phyloP scores from a whole-genome alignment of 1,140 invertebrate genomes.

The Microplitis mediator region DNA sequence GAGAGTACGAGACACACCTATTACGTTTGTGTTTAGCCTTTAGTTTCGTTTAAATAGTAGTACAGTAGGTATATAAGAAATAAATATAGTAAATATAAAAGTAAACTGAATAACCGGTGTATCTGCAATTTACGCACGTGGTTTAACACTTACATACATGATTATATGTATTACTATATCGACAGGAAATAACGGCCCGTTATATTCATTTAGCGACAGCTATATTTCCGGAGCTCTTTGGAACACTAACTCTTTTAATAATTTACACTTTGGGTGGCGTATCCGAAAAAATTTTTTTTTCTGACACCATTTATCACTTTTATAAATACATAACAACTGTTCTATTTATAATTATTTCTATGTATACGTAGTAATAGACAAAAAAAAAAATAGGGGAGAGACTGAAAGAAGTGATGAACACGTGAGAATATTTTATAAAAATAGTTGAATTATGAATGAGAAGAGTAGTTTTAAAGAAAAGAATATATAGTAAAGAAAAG shows the following conservation, averaged over 20 bases:
- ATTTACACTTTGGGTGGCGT: neutral
- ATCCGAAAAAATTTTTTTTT: neutral
- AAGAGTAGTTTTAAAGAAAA: neutral
- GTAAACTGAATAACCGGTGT: neutral
- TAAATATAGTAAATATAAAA: neutral
- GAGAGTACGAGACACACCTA: neutral
- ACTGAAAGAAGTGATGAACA: neutral
- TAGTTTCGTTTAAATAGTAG: neutral
- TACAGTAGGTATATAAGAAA: neutral
- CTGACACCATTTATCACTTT: neutral
- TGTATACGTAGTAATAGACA: neutral
- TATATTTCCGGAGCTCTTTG: constrained; percentile 44
- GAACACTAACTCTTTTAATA: neutral
- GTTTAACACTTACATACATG: constrained; percentile 35
- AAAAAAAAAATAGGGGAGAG: neutral
- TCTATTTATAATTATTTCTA: neutral
- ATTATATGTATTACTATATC: neutral
- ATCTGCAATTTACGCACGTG: constrained; percentile 32
- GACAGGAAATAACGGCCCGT: constrained; percentile 56
- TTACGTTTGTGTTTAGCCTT: neutral
- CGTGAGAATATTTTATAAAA: neutral
- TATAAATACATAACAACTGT: neutral
- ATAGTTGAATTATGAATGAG: constrained; percentile 1
- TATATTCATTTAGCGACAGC: constrained; percentile 33
- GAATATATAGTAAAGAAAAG: neutral